Conservation (phyloP, 2,888 invertebrate genomes). For the Tenthredo notha region DNA sequence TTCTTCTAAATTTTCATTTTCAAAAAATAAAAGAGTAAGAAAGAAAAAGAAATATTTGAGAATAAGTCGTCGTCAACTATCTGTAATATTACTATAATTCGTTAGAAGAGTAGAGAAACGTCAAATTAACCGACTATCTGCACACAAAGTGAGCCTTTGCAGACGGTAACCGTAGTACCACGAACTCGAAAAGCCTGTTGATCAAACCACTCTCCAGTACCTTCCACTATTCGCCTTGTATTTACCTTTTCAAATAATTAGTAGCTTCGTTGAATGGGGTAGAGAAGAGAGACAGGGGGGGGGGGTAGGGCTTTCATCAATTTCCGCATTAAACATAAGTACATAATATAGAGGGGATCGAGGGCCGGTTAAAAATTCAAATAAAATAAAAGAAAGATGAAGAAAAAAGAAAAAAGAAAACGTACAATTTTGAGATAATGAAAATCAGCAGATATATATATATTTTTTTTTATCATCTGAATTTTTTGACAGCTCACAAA, state of each 20-base stretch:
- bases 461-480: background rate
- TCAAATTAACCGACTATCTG: background rate
- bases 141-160: conserved; percentile 12
- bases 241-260: conserved; percentile 28
- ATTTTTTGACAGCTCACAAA: background rate
- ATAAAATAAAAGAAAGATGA: too few relatives aligned
- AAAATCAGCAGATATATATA: background rate
- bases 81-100: background rate
- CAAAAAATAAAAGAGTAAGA: background rate
- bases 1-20: background rate
- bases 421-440: background rate
- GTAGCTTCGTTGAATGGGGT: background rate
- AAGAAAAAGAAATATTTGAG: background rate
- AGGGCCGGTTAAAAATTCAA: too few relatives aligned
- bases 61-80: background rate
- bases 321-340: background rate
- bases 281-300: background rate
- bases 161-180: background rate
- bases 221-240: background rate
- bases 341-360: background rate
- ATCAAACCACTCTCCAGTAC: background rate
- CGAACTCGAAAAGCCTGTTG: background rate
- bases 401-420: background rate
- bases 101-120: background rate
- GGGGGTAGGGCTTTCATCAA: background rate